A percentile compares a stretch with the other conserved stretches of the same genome.
Conservation (phyloP, 2,113 vertebrate genomes). For the Hyperoodon ampullatus region DNA sequence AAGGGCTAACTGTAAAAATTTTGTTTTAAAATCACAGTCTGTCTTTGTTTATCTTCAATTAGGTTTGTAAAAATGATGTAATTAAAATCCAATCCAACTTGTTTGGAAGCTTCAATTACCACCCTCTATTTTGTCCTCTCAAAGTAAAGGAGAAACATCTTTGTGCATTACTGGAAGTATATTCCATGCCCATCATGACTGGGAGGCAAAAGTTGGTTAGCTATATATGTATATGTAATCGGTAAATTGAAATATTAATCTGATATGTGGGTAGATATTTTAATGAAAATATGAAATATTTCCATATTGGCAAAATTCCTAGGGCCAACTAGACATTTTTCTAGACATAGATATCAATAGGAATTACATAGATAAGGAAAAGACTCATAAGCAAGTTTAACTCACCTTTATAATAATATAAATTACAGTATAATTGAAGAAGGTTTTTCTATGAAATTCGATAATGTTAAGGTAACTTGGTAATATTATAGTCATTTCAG, state of each 20-base stretch:
- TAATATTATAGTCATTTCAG: neutral
- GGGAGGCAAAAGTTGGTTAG: neutral
- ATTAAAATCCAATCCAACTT: neutral
- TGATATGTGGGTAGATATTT: neutral
- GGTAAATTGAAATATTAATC: neutral
- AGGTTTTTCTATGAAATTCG: neutral
- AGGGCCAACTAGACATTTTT: neutral
- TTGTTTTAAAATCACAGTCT: neutral
- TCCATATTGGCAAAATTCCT: neutral
- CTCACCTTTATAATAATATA: neutral
- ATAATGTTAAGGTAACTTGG: neutral
- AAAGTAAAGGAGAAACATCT: neutral
- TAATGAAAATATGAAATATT: neutral
- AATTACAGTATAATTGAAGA: neutral
- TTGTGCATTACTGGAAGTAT: neutral
- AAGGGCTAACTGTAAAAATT: neutral
- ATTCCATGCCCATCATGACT: neutral
- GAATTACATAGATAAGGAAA: neutral
- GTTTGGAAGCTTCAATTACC: neutral
- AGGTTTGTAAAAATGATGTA: conserved; percentile 6
- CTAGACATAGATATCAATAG: rapidly evolving
- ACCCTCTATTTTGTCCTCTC: neutral
- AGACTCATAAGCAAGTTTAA: neutral
- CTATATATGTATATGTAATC: neutral
- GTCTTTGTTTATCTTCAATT: neutral